A percentile compares a stretch with the other conserved stretches of the same genome.
Conservation (phyloP, 2,797 vertebrate genomes). For the Argya squamiceps region DNA sequence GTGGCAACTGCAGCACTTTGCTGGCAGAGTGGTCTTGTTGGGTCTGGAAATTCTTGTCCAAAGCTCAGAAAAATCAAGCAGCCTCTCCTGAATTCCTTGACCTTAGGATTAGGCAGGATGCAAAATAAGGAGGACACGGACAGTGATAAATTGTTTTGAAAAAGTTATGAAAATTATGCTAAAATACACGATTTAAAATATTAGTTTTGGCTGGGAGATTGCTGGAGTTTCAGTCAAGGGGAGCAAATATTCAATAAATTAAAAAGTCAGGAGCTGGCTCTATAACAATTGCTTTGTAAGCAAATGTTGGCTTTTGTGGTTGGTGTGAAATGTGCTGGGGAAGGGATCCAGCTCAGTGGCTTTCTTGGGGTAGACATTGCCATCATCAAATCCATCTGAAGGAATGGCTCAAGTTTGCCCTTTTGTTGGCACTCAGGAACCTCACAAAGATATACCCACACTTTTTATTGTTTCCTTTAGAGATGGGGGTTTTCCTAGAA, state of each 20-base stretch:
- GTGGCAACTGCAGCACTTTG: neutral
- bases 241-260: constrained; percentile 28
- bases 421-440: neutral
- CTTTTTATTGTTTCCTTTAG: neutral
- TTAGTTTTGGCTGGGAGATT: constrained; percentile 34
- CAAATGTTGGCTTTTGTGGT: constrained; percentile 22
- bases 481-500: neutral
- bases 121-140: neutral
- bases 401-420: neutral
- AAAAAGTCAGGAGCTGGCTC: constrained; percentile 10
- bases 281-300: constrained; percentile 32
- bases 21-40: neutral
- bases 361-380: neutral
- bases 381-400: neutral
- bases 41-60: neutral
- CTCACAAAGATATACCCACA: neutral
- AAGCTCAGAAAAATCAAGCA: constrained; percentile 12
- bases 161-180: constrained; percentile 25
- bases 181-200: constrained; percentile 17
- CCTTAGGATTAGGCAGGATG: neutral
- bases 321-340: neutral
- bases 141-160: neutral
- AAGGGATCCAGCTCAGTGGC: neutral
- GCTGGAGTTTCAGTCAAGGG: neutral
- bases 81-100: neutral